Evolutionary conservation across 1,140 invertebrate species (phyloP).

Genomic region (Drosophila sp.): DNA sequence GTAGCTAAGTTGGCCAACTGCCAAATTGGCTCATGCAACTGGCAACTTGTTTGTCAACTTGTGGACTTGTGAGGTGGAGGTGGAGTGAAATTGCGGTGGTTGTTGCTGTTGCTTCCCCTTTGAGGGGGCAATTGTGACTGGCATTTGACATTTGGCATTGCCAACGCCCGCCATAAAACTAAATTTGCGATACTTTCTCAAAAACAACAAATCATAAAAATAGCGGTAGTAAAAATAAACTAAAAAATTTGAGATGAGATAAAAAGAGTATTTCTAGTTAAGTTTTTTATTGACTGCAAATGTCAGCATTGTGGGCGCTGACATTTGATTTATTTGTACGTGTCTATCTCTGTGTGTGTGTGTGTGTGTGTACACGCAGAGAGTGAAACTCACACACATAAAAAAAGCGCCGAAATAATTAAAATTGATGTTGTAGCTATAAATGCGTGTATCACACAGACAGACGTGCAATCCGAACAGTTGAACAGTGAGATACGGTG

Average conservation of each 20-base stretch:
- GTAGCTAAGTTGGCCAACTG: constrained; percentile 18
- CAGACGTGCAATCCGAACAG: background rate
- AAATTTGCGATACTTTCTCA: constrained; percentile 42
- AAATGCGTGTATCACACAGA: constrained; percentile 1
- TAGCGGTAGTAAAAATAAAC: background rate
- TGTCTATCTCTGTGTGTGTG: background rate
- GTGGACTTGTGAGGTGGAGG: too few species aligned
- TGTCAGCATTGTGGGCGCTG: constrained; percentile 53
- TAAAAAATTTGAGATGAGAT: background rate
- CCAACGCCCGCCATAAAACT: constrained; percentile 26
- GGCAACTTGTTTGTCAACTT: constrained; percentile 1
- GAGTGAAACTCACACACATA: constrained; percentile 43
- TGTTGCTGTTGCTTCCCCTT: background rate
- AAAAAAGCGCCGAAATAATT: constrained; percentile 1
- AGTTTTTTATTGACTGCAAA: constrained; percentile 46
- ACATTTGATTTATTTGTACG: constrained; percentile 47
- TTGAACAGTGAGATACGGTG: constrained; percentile 12
- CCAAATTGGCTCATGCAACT: constrained; percentile 4
- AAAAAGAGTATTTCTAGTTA: constrained; percentile 17
- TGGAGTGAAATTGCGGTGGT: constrained; percentile 31
- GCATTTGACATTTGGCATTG: constrained; percentile 48
- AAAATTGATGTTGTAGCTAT: constrained; percentile 14
- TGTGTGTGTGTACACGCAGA: background rate
- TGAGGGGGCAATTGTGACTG: background rate
- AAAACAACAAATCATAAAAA: constrained; percentile 3